Evolutionary conservation across 1,140 invertebrate genomes (phyloP).

Genomic region (Bombus soroeensis): DNA sequence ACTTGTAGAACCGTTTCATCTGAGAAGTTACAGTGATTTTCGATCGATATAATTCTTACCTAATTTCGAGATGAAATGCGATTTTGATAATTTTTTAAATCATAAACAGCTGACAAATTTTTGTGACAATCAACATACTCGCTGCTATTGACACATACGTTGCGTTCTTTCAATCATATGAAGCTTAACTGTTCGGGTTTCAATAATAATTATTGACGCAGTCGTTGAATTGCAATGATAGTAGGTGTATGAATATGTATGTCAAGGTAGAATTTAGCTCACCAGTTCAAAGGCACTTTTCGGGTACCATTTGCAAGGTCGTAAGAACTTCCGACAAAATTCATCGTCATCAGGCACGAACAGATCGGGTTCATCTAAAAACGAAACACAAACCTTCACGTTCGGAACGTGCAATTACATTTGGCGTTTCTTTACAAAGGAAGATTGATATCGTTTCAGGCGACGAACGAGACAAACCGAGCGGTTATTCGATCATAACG

Average conservation of each 20-base stretch:
- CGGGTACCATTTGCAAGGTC: constrained; percentile 82
- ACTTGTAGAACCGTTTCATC: constrained; percentile 85
- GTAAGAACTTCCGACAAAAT: constrained; percentile 76
- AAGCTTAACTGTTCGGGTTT: not conserved
- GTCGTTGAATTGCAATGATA: not conserved
- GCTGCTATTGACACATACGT: no score
- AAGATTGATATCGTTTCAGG: not conserved
- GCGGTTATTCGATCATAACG: not conserved
- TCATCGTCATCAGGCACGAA: constrained; percentile 74
- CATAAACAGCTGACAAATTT: not conserved
- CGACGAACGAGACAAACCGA: not conserved
- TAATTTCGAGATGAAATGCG: not conserved
- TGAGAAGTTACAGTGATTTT: constrained; percentile 60
- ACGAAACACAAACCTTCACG: not conserved
- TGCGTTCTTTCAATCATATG: no score
- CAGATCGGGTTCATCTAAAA: constrained; percentile 78
- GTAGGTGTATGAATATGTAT: no score
- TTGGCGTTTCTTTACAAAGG: not conserved
- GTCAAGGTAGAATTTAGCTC: constrained; percentile 29
- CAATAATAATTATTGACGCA: not conserved
- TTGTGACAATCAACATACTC: not conserved
- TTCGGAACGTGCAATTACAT: not conserved
- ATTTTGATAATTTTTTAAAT: no score
- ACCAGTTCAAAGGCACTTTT: constrained; percentile 79
- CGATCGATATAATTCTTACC: not conserved